Evolutionary conservation across 2,888 invertebrate species (phyloP).

Genomic region (Mayetiola destructor): DNA sequence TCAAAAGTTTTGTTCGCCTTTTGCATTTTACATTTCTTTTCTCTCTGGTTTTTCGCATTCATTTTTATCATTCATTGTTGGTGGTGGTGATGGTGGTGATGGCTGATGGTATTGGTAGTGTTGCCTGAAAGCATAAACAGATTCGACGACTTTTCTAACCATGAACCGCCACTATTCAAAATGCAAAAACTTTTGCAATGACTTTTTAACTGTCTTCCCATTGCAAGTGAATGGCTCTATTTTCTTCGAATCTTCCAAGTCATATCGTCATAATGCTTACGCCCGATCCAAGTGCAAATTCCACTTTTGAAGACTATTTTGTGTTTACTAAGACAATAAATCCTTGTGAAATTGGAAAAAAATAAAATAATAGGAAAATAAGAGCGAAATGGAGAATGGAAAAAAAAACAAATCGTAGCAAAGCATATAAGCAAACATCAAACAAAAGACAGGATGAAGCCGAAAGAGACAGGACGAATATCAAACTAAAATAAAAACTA

Average conservation of each 20-base stretch:
- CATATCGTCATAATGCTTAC: constrained; percentile 1
- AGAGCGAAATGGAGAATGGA: neutral
- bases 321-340: constrained; percentile 11
- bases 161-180: neutral
- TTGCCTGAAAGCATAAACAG: too few relatives aligned
- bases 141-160: neutral
- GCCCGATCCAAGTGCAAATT: constrained; percentile 2
- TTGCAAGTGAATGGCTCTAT: neutral
- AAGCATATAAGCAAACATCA: neutral
- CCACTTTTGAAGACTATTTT: constrained; percentile 2
- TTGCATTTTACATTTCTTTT: too few relatives aligned
- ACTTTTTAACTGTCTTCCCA: neutral
- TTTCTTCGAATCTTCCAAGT: neutral
- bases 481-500: neutral
- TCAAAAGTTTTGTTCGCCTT: constrained; percentile 8
- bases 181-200: constrained; percentile 11
- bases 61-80: too few relatives aligned
- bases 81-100: too few relatives aligned
- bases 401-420: neutral
- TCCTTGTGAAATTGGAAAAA: neutral
- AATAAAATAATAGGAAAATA: neutral
- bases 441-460: neutral
- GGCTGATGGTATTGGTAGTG: too few relatives aligned
- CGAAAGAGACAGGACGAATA: neutral
- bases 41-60: too few relatives aligned